Base-by-base conservation (phyloP, 2,797 vertebrate genomes). In the Psittacula echo region DNA sequence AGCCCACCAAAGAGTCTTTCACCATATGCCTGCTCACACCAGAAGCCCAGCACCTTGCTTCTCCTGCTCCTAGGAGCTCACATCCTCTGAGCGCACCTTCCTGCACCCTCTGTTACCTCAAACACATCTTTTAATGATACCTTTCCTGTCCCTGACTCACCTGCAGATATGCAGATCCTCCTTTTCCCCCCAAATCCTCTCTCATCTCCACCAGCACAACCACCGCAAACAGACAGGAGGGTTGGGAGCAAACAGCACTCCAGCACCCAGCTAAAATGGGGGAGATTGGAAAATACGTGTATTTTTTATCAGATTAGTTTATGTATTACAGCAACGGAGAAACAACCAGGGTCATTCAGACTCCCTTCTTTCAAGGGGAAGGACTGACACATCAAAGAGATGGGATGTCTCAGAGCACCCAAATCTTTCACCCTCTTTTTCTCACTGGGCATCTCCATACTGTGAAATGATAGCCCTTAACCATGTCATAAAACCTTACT, bases 141-240 rank as follows among this genome's bases (percentile, higher is more conserved):
- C 66, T 72, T 75, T 65, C 47, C 77, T 45, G 70, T 30, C 58
- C 37, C 76, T 94, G 90, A 70, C 72, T 89, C 82, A 89, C 53
- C 53, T 34, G 48, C 39, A 47, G 65, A n/a, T 34, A 11, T 2
- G 41, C 37, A 78, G 51, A 77, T 51, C 45, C 71, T 89, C 62
- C 58, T 48, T 60, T 60, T 32, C 6, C 4, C 13, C 30, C 7
- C 3, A 67, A 2, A 64, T 84, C 62, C 75, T 60, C 54, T 41
- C 37, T 67, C 22, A 4, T 13, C 39, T 11, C 45, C 22, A 4
- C 26, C 23, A 62, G 26, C 45, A 34, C 5, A 75, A 8, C 44
- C 56, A 51, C 50, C 30, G 13, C 16, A 64, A 64, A 74, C 79
- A 84, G 24, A 56, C 70, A 42, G 22, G 64, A 79, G 7, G 11